Conservation (phyloP, 2,113 vertebrate genomes). For the Lonchura striata region DNA sequence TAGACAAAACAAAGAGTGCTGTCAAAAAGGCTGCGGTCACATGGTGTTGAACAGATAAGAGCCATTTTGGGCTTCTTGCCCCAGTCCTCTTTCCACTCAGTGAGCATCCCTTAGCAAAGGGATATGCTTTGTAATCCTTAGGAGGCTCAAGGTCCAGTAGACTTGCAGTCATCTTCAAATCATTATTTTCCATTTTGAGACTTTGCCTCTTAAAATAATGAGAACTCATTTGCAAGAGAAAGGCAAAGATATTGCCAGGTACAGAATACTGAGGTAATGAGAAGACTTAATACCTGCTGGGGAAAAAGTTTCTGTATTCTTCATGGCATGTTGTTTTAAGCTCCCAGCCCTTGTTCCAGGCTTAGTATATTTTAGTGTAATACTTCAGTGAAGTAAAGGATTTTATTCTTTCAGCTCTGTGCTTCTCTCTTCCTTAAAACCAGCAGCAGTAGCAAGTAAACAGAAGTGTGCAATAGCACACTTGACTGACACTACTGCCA, state of each 20-base stretch:
- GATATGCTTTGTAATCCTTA: background rate
- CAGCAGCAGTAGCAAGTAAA: background rate
- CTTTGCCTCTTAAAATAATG: background rate
- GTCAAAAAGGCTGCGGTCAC: background rate
- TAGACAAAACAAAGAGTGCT: background rate
- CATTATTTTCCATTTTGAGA: background rate
- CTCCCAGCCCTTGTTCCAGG: background rate
- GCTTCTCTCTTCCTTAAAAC: background rate
- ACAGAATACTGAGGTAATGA: background rate
- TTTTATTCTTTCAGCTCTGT: background rate
- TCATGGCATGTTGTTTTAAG: background rate
- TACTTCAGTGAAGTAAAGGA: background rate
- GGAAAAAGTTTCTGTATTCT: background rate
- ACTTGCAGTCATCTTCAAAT: background rate
- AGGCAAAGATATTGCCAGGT: background rate
- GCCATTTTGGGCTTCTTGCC: background rate
- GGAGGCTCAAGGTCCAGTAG: background rate
- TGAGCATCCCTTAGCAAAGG: background rate
- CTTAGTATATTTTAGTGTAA: background rate
- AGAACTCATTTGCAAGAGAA: background rate
- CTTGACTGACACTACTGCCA: background rate
- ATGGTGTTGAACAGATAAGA: background rate
- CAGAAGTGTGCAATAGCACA: accelerated
- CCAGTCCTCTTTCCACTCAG: background rate
- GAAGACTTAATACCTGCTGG: background rate